Evolutionary conservation across 2,888 invertebrate genomes (phyloP).

Genomic region (Phania funesta): DNA sequence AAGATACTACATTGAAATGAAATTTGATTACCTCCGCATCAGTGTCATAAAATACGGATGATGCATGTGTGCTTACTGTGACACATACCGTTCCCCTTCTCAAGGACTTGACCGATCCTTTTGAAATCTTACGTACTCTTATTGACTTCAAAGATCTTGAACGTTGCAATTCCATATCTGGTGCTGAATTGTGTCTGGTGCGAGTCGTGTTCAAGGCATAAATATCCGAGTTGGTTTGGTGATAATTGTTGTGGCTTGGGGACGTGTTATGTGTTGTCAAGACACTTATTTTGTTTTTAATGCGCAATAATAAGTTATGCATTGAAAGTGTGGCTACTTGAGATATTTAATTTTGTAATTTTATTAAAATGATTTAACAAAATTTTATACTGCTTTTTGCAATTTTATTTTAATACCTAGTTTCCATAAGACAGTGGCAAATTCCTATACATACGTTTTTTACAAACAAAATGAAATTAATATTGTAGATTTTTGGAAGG

Average conservation of each 20-base stretch:
- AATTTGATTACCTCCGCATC: constrained; percentile 71
- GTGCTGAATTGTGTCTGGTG: constrained; percentile 45
- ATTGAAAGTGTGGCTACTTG: constrained; percentile 40
- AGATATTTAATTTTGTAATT: neutral
- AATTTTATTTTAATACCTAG: too few species aligned
- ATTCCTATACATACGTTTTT: too few species aligned
- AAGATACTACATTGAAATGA: constrained; percentile 19
- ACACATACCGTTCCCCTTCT: constrained; percentile 74
- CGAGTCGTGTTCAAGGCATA: constrained; percentile 7
- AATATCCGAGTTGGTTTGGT: constrained; percentile 7
- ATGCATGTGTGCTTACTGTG: constrained; percentile 73
- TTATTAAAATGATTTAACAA: neutral
- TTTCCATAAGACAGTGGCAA: too few species aligned
- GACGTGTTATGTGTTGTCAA: constrained; percentile 59
- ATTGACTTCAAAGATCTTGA: constrained; percentile 74
- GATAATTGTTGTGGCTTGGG: constrained; percentile 33
- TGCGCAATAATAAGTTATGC: constrained; percentile 68
- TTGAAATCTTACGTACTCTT: constrained; percentile 73
- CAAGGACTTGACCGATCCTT: constrained; percentile 72
- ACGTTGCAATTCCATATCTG: constrained; percentile 74
- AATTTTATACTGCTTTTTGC: too few species aligned
- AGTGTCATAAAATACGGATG: constrained; percentile 72
- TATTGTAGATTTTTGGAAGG: too few species aligned
- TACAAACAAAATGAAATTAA: too few species aligned
- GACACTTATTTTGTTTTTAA: constrained; percentile 69